Conservation (phyloP, 2,797 vertebrate species). For the Hypotaenidia okinawae region DNA sequence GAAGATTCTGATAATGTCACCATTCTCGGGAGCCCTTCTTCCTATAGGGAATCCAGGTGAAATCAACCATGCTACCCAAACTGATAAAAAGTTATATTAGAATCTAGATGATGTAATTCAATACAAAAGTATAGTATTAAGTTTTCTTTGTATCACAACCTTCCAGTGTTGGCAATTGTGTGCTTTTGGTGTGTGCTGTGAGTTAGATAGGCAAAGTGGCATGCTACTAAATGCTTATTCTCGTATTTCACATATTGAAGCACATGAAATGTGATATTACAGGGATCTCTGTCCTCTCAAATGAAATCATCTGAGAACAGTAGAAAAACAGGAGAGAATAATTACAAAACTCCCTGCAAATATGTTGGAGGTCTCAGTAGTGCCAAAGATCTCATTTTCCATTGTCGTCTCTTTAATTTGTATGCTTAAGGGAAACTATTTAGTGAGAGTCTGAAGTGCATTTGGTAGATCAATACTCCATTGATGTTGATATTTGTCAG, state of each 20-base stretch:
- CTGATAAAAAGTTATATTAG: background rate
- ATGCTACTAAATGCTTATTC: background rate
- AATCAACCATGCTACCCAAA: background rate
- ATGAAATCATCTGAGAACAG: background rate
- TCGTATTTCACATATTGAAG: background rate
- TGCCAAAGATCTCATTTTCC: conserved; percentile 10
- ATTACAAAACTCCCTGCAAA: background rate
- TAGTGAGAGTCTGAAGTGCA: conserved; percentile 45
- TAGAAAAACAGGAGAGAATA: background rate
- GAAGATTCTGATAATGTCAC: background rate
- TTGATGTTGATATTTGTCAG: conserved; percentile 69
- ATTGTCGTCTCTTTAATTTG: conserved; percentile 44
- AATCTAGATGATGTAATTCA: background rate
- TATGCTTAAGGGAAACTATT: conserved; percentile 64
- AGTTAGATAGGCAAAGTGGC: background rate
- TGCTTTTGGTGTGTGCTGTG: too few relatives aligned
- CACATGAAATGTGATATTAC: background rate
- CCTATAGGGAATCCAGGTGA: background rate
- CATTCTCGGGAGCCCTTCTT: background rate
- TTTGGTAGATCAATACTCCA: conserved; percentile 68
- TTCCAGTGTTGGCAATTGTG: background rate
- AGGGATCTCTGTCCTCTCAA: background rate
- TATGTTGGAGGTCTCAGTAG: background rate
- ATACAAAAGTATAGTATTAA: background rate
- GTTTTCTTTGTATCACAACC: background rate